Base-by-base conservation (phyloP, 2,113 vertebrate species). In the Megaptera novaeangliae region DNA sequence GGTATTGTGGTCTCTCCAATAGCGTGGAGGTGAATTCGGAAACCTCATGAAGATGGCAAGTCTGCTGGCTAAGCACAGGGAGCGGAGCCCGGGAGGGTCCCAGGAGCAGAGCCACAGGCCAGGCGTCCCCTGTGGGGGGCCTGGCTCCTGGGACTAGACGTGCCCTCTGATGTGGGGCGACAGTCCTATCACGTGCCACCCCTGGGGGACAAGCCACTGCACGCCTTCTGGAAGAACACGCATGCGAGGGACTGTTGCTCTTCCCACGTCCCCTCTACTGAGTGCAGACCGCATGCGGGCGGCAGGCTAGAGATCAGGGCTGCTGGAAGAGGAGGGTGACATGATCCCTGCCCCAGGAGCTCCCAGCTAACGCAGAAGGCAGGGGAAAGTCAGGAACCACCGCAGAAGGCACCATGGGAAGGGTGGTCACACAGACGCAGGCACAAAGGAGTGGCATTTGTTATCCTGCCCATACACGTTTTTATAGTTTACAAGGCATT, bases 231-330 rank as follows among this genome's bases (percentile, higher is more conserved):
- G 34, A 27, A 82, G 92, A 6, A 20, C 12, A 49, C 1, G 41
- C 34, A 10, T 31, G n/a, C 34, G 15, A 36, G 29, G 29, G 21
- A 44, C 15, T 2, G 46, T 7, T 29, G 3, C 25, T 61, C 31
- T n/a, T 49, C 61, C 9, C 20, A 3, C 21, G 14, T 74, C 46
- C 52, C 23, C 2, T 5, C 72, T 59, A 10, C 71, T 55, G 72
- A 77, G 15, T 13, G 6, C 3, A 8, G 34, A n/a, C 49, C 8
- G 2, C 1, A 0, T 25, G 31, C 13, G 25, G 71, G 18, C 9
- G 9, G 55, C 23, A 85, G 49, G 57, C 25, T 74, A 14, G 55
- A 64, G 44, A 9, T 46, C 1, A 0, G 6, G 44, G 46, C 14
- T 25, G 31, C 55, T 25, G 17, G 7, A 41, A 49, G 49, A 52